A percentile compares a stretch with the other conserved stretches of the same genome.
Conservation (phyloP, 2,797 vertebrate genomes). For the Gallinago stenura region DNA sequence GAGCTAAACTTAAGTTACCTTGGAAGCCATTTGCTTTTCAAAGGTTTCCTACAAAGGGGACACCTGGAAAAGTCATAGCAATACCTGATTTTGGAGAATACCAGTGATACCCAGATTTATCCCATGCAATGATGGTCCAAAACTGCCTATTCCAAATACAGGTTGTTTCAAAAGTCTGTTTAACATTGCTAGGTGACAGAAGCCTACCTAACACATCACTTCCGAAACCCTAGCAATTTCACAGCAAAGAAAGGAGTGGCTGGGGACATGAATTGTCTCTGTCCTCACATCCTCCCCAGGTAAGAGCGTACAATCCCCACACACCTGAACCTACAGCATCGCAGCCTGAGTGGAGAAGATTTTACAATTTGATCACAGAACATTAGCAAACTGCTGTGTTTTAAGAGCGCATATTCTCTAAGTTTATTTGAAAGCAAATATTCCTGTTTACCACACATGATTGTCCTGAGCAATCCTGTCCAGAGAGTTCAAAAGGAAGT, state of each 20-base stretch:
- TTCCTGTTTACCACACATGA: neutral
- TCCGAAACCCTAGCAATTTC: neutral
- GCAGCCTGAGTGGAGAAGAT: neutral
- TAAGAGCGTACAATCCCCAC: fast-evolving
- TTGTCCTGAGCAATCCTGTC: neutral
- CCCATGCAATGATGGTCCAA: neutral
- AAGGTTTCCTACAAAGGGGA: neutral
- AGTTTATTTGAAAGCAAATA: neutral
- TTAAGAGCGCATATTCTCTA: neutral
- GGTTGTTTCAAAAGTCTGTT: neutral
- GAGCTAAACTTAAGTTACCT: neutral
- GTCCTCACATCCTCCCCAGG: neutral
- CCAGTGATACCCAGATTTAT: neutral
- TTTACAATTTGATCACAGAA: neutral
- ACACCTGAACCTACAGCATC: neutral
- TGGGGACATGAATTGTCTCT: neutral
- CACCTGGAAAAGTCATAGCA: neutral
- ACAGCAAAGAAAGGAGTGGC: neutral
- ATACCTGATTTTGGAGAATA: neutral
- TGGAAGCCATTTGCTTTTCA: neutral
- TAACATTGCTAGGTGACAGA: neutral
- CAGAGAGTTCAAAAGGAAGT: neutral
- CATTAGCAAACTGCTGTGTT: neutral
- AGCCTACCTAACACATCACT: neutral
- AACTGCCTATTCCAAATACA: neutral